These are phyloP conservation scores for Spilosoma lubricipeda DNA, from an alignment of 2,888 invertebrate species.

Conservation along the genomic window DNA sequence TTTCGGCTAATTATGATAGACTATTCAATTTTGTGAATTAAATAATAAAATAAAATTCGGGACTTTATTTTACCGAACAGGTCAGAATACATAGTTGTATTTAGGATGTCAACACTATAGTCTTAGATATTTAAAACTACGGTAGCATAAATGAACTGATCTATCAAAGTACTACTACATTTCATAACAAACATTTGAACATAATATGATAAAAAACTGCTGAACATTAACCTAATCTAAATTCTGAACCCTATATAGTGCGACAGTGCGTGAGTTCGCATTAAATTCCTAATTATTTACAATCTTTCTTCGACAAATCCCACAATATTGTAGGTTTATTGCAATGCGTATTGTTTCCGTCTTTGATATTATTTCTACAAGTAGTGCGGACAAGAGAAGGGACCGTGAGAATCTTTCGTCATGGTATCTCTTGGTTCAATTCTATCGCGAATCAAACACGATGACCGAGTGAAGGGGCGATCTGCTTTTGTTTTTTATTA, in stretches of 20 bases:
- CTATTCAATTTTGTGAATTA: too few species aligned
- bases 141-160: too few species aligned
- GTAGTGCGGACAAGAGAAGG: conserved; percentile 66
- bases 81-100: too few species aligned
- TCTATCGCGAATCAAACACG: conserved; percentile 13
- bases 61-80: too few species aligned
- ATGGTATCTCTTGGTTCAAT: conserved; percentile 54
- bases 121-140: too few species aligned
- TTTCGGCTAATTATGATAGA: too few species aligned
- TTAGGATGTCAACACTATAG: too few species aligned
- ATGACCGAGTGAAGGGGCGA: conserved; percentile 50
- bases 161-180: too few species aligned
- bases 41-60: too few species aligned
- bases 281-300: not conserved
- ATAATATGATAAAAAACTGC: not conserved
- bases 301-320: not conserved
- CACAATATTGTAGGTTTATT: not conserved
- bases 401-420: conserved; percentile 76
- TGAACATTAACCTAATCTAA: not conserved
- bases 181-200: too few species aligned
- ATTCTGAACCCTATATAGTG: not conserved
- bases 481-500: conserved; percentile 31
- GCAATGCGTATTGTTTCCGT: not conserved
- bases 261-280: not conserved
- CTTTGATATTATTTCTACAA: conserved; percentile 37